Evolutionary conservation across 2,113 vertebrate species (phyloP), one percentile per base, ranked within the genome.

Genomic region (Lanius ludovicianus): DNA sequence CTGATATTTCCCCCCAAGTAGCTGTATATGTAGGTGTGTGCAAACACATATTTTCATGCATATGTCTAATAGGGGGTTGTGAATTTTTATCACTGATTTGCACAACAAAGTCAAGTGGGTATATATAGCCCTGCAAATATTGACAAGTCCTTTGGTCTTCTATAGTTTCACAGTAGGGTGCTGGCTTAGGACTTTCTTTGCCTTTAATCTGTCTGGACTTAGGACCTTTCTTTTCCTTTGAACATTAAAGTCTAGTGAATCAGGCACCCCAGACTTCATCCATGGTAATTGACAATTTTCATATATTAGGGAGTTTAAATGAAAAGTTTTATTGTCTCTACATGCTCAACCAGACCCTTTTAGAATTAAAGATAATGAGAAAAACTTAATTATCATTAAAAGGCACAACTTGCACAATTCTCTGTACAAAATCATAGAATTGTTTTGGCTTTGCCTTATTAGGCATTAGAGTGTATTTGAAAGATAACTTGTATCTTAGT

Each of bases 71-170:
- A 49, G 28, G 10, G 10, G 19, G 5, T 52, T 88, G 85, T 89
- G 56, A 93, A 63, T 88, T 82, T 73, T 3, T 46, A 47, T 70
- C 47, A 15, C 33, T 80, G 70, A 87, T 85, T 83, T 93, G 23
- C 63, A 90, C 46, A 70, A 57, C 18, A 57, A 91, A 90, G 41
- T 85, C 53, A 80, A 22, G 30, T 67, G 50, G 33, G 13, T 78
- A 76, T 60, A 41, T 7, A 42, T 15, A 74, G 59, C 67, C 44
- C n/a, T 94, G 88, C 21, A 93, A 92, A 90, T 96, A 96, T 47
- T 96, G 85, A 90, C 47, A 74, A 77, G 52, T 46, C 65, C 49
- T 82, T 60, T 91, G 55, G 42, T 90, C 67, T 87, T 75, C 37
- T 69, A 46, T 49, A 65, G 53, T 56, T 68, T 94, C 65, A 75